Conservation (phyloP, 1,140 invertebrate genomes). For the Neoseiulus cucumeris region DNA sequence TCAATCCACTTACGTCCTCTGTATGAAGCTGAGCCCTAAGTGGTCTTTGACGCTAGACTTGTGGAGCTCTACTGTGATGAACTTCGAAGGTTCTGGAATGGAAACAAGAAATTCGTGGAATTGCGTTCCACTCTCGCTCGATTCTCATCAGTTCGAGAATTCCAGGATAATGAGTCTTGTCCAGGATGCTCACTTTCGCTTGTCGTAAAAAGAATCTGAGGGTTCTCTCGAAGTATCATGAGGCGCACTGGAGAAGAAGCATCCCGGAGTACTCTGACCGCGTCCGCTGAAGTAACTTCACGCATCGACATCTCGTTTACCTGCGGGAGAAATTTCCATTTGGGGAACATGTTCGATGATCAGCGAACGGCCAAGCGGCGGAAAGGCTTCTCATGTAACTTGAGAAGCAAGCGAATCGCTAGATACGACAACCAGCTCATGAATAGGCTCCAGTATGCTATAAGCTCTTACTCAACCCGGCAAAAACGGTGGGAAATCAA, state of each 20-base stretch:
- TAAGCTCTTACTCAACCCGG: too few relatives aligned
- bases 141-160: background rate
- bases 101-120: background rate
- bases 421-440: too few relatives aligned
- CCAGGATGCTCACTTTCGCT: constrained; percentile 18
- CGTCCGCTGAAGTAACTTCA: constrained; percentile 17
- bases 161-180: background rate
- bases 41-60: constrained; percentile 21
- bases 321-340: constrained; percentile 4
- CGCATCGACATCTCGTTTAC: constrained; percentile 21
- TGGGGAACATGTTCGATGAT: too few relatives aligned
- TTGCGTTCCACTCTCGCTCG: background rate
- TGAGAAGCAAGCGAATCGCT: too few relatives aligned
- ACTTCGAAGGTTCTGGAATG: constrained; percentile 19
- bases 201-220: constrained; percentile 20
- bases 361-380: too few relatives aligned
- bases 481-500: too few relatives aligned
- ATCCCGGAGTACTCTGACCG: constrained; percentile 18
- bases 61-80: constrained; percentile 20
- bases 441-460: too few relatives aligned
- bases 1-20: constrained; percentile 20
- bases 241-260: constrained; percentile 19
- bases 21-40: constrained; percentile 20
- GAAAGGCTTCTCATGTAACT: too few relatives aligned
- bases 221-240: constrained; percentile 20